A percentile compares a stretch with the other conserved stretches of the same genome.
These are phyloP conservation scores for Yasuhikotakia modesta DNA, from an alignment of 2,797 vertebrate species.

Conservation along the genomic window DNA sequence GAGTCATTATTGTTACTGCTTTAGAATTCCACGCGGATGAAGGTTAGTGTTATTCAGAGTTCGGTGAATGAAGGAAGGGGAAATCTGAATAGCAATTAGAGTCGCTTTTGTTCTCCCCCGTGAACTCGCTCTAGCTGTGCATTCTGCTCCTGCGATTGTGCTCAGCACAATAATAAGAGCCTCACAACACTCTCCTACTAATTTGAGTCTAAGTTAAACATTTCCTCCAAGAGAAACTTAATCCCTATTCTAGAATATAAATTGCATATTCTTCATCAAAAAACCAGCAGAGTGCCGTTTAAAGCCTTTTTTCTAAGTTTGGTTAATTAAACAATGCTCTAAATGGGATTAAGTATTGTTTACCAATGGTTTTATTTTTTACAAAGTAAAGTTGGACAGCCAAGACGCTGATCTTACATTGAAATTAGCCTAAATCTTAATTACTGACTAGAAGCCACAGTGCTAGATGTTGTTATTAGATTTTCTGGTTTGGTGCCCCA, in stretches of 20 bases:
- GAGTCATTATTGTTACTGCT: slow-evolving; percentile 48
- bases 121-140: slow-evolving; percentile 46
- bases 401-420: slow-evolving; percentile 49
- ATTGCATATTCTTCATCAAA: slow-evolving; percentile 25
- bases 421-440: slow-evolving; percentile 66
- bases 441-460: slow-evolving; percentile 61
- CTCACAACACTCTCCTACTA: slow-evolving; percentile 27
- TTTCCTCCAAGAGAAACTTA: slow-evolving; percentile 45
- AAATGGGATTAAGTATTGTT: slow-evolving; percentile 55
- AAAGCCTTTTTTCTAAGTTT: slow-evolving; percentile 13
- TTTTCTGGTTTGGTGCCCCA: slow-evolving; percentile 59
- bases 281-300: not conserved
- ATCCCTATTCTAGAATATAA: slow-evolving; percentile 50
- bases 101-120: slow-evolving; percentile 43
- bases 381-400: slow-evolving; percentile 50
- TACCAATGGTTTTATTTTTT: slow-evolving; percentile 46
- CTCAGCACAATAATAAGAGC: slow-evolving; percentile 48
- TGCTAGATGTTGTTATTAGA: slow-evolving; percentile 60
- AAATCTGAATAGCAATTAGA: slow-evolving; percentile 55
- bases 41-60: slow-evolving; percentile 49
- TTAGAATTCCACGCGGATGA: slow-evolving; percentile 35
- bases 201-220: slow-evolving; percentile 54
- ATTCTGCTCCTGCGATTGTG: slow-evolving; percentile 47
- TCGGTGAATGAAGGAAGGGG: slow-evolving; percentile 44
- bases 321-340: slow-evolving; percentile 47